Base-by-base conservation (phyloP, 2,797 vertebrate species). In the Hafferia zeledoni region DNA sequence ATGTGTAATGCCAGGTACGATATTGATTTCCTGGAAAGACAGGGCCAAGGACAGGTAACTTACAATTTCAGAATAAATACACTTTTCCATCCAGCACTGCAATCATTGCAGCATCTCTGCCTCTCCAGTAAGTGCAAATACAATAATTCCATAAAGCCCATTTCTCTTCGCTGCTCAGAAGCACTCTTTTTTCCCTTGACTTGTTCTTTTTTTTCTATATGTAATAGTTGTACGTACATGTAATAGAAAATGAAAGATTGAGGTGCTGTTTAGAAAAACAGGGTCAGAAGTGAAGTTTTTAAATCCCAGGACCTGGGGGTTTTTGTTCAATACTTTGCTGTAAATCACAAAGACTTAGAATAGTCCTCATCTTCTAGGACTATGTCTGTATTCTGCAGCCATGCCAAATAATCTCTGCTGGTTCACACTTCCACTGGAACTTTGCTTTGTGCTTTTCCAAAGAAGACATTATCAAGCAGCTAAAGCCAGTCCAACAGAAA, bases 1-100 rank as follows among this genome's bases (percentile, higher is more conserved):
- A 88, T n/a, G 15, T 0, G 0, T 33, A 83, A 71, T 57, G 25
- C 25, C 46, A 69, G 17, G 5, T 39, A 43, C 0, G 0, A 25
- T 44, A 94, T 3, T 52, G 69, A 82, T 86, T 93, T 85, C 57
- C 49, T 87, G 61, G 67, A 63, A 76, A 81, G 49, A 69, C 6
- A 79, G 35, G 43, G 41, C 82, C 70, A 84, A 93, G 74, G 35
- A 84, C 55, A 82, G 70, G 67, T 72, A 67, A 76, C 39, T 24
- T 15, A 27, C 63, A 64, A 83, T 74, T 94, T 91, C 49, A 57
- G 57, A 69, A 76, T 43, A 80, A 87, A 67, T 59, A 17, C 13
- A 37, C 24, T 65, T 93, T 90, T 76, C 69, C 31, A 30, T 31
- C 47, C 47, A 67, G 19, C 27, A 49, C 27, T 76, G 43, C 59